Evolutionary conservation across 2,113 vertebrate species (phyloP).

Genomic region (Phocoena sinus): DNA sequence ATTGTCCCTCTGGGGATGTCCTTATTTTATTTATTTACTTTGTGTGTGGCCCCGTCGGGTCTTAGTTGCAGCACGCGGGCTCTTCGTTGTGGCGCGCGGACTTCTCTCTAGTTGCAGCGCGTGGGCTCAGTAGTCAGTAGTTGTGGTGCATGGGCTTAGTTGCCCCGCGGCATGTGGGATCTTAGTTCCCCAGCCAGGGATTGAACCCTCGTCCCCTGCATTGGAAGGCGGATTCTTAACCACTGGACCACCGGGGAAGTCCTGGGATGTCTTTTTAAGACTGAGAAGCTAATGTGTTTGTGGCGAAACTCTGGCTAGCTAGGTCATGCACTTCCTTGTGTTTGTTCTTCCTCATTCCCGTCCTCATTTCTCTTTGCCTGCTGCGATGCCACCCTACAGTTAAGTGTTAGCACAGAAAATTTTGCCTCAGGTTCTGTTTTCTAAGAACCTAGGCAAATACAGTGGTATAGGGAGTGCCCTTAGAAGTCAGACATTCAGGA

Average conservation of each 20-base stretch:
- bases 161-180: too few species aligned
- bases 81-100: rapidly evolving
- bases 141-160: too few species aligned
- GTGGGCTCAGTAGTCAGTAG: too few species aligned
- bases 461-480: neutral
- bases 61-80: too few species aligned
- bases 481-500: neutral
- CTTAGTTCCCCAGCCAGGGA: too few species aligned
- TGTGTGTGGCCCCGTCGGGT: too few species aligned
- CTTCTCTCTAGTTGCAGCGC: too few species aligned
- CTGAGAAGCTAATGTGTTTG: neutral
- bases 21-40: neutral
- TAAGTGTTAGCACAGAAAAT: neutral
- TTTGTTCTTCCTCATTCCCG: neutral
- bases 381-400: neutral
- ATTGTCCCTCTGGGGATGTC: neutral
- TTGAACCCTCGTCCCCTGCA: too few species aligned
- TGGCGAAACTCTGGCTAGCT: neutral
- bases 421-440: neutral
- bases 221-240: too few species aligned
- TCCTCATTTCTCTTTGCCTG: neutral
- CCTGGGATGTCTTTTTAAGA: neutral
- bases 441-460: neutral
- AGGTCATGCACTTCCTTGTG: neutral
- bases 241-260: too few species aligned